Conservation (phyloP, 1,140 invertebrate genomes). For the Mamestra configurata region DNA sequence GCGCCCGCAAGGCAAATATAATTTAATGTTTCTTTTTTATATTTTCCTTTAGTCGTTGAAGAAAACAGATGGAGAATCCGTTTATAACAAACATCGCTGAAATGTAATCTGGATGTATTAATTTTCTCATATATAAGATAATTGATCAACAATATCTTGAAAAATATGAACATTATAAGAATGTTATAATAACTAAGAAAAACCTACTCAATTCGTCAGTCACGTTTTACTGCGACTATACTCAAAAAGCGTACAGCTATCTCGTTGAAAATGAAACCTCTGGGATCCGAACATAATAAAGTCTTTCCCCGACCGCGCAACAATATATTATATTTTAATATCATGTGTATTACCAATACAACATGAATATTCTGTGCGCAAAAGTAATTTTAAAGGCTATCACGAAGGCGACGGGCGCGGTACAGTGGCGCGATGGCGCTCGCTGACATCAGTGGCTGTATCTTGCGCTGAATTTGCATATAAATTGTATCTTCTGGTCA, state of each 20-base stretch:
- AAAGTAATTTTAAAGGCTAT: slow-evolving; percentile 84
- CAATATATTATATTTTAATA: slow-evolving; percentile 39
- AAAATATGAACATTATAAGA: too few species aligned
- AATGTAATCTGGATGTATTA: background rate
- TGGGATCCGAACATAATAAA: slow-evolving; percentile 11
- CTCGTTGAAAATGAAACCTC: background rate
- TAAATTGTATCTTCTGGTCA: slow-evolving; percentile 87
- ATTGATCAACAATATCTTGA: too few species aligned
- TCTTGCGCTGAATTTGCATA: slow-evolving; percentile 86
- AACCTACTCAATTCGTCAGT: background rate
- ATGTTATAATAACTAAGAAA: background rate
- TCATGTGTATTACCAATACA: slow-evolving; percentile 43
- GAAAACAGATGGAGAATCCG: slow-evolving; percentile 24
- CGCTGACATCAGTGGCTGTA: slow-evolving; percentile 80
- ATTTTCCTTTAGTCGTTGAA: slow-evolving; percentile 37
- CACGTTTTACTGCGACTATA: background rate
- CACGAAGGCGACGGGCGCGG: slow-evolving; percentile 68
- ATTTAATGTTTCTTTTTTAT: slow-evolving; percentile 29
- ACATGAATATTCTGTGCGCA: slow-evolving; percentile 60
- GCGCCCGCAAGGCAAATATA: slow-evolving; percentile 45
- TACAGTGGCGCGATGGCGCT: slow-evolving; percentile 53
- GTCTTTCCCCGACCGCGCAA: background rate
- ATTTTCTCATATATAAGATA: background rate
- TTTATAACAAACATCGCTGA: slow-evolving; percentile 21
- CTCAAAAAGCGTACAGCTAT: background rate